A percentile compares a stretch with the other conserved stretches of the same genome.
Conservation (phyloP, 2,797 vertebrate genomes). For the Scarus forsteni region DNA sequence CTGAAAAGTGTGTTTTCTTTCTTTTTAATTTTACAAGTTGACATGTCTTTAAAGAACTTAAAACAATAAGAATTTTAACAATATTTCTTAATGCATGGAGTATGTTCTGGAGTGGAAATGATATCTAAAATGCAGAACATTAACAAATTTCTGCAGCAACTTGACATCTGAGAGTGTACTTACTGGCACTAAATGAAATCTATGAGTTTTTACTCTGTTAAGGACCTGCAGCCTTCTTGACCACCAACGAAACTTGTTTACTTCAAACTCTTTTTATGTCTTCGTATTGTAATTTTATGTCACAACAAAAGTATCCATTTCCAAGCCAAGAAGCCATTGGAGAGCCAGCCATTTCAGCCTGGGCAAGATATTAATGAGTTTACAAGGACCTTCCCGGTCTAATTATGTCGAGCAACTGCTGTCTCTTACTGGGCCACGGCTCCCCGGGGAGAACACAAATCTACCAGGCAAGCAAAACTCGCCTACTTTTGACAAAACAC, state of each 20-base stretch:
- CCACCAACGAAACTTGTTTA: conserved; percentile 31
- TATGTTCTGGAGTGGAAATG: too few relatives aligned
- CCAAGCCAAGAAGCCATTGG: conserved; percentile 46
- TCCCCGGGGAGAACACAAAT: conserved; percentile 83
- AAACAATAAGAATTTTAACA: too few relatives aligned
- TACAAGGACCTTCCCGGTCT: conserved; percentile 86
- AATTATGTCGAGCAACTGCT: conserved; percentile 88
- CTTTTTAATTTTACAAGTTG: too few relatives aligned
- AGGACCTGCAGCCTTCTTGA: conserved; percentile 12
- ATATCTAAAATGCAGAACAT: too few relatives aligned
- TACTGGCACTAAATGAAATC: too few relatives aligned
- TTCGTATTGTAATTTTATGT: conserved; percentile 23
- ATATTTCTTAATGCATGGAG: too few relatives aligned
- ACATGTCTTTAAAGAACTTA: too few relatives aligned
- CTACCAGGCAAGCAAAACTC: conserved; percentile 85
- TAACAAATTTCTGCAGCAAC: too few relatives aligned
- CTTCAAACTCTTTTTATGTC: conserved; percentile 32
- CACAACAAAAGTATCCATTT: conserved; percentile 38
- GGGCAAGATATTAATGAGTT: conserved; percentile 87
- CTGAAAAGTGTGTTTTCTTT: too few relatives aligned
- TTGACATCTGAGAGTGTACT: too few relatives aligned
- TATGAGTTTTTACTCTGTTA: too few relatives aligned
- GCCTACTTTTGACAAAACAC: conserved; percentile 87
- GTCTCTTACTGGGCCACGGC: conserved; percentile 86
- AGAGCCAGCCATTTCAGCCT: conserved; percentile 71